Base-by-base conservation (phyloP, 2,888 invertebrate genomes). In the Lampropteryx suffumata region DNA sequence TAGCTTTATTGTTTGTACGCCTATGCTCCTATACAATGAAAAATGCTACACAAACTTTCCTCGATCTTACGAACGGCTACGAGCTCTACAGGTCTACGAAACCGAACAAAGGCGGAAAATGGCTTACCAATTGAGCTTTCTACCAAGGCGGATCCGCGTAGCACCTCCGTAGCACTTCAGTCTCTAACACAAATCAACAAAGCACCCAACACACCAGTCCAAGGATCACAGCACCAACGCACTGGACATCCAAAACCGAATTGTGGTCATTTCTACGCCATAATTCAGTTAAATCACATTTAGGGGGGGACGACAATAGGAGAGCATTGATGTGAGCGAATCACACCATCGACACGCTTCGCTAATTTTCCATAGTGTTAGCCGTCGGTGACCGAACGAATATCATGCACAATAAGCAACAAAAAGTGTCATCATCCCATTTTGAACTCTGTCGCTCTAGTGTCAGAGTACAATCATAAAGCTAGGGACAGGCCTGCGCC, bases 251-350 rank as follows among this genome's bases (percentile, higher is more conserved):
- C 79, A 70, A 82, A 83, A 82, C 79, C 75, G 78, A 83, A 88
- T 87, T 86, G 89, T 86, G 84, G 72, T 65, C 82, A 87, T 83
- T 83, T 83, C 81, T 79, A 85, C 78, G 76, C 76, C 76, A 90
- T 88, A 88, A 86, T 86, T 88, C 82, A 86, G 89, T 87, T 89
- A 88, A 90, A 89, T 86, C 79, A 86, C 84, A 81, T 85, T 75
- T 75, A 76, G 83, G 79, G 85, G 87, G 89, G 88, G 84, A 85
- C 78, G 70, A 90, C 90, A 90, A 90, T 87, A 69, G 84, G 75
- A 84, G 83, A 85, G 81, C 84, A 87, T 80, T 80, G 82, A 85
- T 86, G 87, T 87, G 85, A 82, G 84, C 88, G 84, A 88, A 88
- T 90, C 88, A 88, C 86, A 88, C 88, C 84, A 85, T 81, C 82